phyloP scores from a whole-genome alignment of 2,113 vertebrate species.

The Trachemys scripta region DNA sequence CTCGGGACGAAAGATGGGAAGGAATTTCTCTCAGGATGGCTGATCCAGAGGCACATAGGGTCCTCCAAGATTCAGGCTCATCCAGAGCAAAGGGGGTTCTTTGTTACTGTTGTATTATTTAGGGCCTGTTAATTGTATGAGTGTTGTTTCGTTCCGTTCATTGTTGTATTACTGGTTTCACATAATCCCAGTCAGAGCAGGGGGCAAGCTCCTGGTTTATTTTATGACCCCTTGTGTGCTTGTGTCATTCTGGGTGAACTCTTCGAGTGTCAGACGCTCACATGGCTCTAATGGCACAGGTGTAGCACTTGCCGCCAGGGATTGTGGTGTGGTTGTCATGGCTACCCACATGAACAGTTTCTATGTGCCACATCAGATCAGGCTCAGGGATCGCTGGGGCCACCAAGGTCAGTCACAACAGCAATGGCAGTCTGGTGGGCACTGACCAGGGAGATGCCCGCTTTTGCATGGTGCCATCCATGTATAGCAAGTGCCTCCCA shows the following conservation, averaged over 20 bases:
- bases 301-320: background rate
- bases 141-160: background rate
- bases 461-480: fast-evolving
- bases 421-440: background rate
- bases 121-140: background rate
- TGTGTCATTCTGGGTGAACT: background rate
- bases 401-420: background rate
- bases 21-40: too few species aligned
- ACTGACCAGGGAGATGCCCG: background rate
- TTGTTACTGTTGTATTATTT: too few species aligned
- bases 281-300: background rate
- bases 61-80: too few species aligned
- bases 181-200: background rate
- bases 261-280: background rate
- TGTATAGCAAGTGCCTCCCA: background rate
- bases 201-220: background rate
- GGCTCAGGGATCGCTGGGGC: fast-evolving
- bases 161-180: background rate
- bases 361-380: fast-evolving
- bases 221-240: background rate
- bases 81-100: too few species aligned
- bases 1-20: too few species aligned
- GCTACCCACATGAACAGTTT: background rate
- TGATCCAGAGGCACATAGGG: background rate
- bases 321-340: fast-evolving